Percentiles rank a stretch among this genome's conserved stretches.
Conservation (phyloP, 2,888 invertebrate species). For the Chaitophorus viminalis region DNA sequence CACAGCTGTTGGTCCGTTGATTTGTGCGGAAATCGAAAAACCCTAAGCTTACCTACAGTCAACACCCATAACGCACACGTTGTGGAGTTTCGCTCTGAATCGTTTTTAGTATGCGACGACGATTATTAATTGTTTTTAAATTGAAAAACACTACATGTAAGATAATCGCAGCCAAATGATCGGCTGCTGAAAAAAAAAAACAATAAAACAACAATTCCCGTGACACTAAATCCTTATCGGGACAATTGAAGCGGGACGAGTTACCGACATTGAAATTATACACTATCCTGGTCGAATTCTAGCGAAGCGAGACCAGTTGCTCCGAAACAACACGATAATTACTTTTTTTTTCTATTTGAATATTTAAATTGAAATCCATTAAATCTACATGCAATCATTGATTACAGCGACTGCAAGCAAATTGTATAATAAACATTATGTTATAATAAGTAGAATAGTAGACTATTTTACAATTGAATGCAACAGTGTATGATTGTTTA, state of each 20-base stretch:
- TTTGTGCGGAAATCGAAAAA: too few relatives aligned
- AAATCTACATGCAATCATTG: not conserved
- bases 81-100: not conserved
- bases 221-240: conserved; percentile 10
- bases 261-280: not conserved
- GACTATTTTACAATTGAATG: too few relatives aligned
- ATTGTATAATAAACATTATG: not conserved
- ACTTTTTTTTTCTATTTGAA: conserved; percentile 4
- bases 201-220: not conserved
- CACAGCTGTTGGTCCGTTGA: too few relatives aligned
- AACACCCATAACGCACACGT: too few relatives aligned
- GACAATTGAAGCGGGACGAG: conserved; percentile 14
- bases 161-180: too few relatives aligned
- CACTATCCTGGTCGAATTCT: not conserved
- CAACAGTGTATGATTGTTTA: too few relatives aligned
- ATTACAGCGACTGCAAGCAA: not conserved
- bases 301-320: not conserved
- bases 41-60: too few relatives aligned
- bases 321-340: not conserved
- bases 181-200: too few relatives aligned
- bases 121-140: too few relatives aligned
- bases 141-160: too few relatives aligned
- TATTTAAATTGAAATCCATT: not conserved
- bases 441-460: too few relatives aligned
- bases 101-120: not conserved